Base-by-base conservation (phyloP, 2,797 vertebrate species). In the Halcyon chelicuti region DNA sequence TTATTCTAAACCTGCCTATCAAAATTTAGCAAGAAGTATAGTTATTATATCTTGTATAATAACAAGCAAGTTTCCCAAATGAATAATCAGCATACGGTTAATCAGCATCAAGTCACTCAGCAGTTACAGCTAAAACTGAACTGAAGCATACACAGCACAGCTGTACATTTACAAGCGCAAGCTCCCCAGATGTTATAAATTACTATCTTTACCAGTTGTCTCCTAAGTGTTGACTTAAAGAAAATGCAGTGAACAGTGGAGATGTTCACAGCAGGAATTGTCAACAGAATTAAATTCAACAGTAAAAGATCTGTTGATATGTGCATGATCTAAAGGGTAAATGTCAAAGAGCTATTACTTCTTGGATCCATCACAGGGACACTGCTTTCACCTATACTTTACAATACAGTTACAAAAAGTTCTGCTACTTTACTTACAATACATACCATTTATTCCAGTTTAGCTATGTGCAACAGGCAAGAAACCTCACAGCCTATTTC, bases 111-210 rank as follows among this genome's bases (percentile, higher is more conserved):
- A 90, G 46, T 58, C 92, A 90, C 68, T 86, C 90, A 93, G 61
- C 81, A 80, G 73, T 67, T 85, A 49, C 1, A 92, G 52, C 82
- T 89, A 44, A 86, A 88, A 35, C 37, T 83, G 82, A 93, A 76
- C 82, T 40, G 55, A 51, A 90, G 55, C 46, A 5, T 28, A 52
- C 19, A 4, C 44, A 86, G 77, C 75, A 94, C 94, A 95, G 95
- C 92, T 94, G 96, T 66, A 91, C 23, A 10, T 77, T 86, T 79
- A 86, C 54, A 92, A 85, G 84, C 86, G 88, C 55, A 79, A 86
- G 86, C 68, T 94, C 52, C 80, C 87, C 96, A 97, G 94, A 95
- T 97, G 96, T 96, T 96, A 75, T 72, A 83, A 97, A 95, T 97
- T 96, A 93, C 67, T 95, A 3, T 96, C 91, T 93, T 94, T 87